Conservation (phyloP, 2,113 vertebrate genomes). For the Bubo scandiacus region DNA sequence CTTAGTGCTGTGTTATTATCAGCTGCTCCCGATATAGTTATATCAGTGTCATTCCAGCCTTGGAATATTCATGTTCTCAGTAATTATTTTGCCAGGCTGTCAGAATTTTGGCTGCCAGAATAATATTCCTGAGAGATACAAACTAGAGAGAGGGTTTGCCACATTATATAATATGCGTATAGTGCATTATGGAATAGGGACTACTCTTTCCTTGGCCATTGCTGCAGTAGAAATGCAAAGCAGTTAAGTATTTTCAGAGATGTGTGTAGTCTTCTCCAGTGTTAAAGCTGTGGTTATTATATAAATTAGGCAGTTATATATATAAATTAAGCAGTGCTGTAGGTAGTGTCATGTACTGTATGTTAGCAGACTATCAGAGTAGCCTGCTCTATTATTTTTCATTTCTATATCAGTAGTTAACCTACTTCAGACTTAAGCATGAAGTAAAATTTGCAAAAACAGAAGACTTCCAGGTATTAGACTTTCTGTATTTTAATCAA, state of each 20-base stretch:
- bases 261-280: neutral
- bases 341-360: neutral
- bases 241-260: neutral
- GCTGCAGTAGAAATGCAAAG: neutral
- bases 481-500: neutral
- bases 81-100: neutral
- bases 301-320: too few relatives aligned
- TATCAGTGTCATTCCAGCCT: neutral
- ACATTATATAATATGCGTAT: rapidly evolving
- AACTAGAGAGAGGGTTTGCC: neutral
- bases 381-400: neutral
- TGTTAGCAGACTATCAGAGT: neutral
- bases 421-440: neutral
- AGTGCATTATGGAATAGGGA: neutral
- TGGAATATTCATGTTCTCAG: neutral
- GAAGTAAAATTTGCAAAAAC: neutral
- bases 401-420: neutral
- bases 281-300: neutral
- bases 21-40: neutral
- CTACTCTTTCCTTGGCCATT: neutral
- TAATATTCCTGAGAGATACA: neutral
- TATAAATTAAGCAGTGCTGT: neutral
- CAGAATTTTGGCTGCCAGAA: neutral
- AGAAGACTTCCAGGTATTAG: neutral
- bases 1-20: neutral